Evolutionary conservation across 1,140 invertebrate genomes (phyloP).

Genomic region (Ceratina calcarata): DNA sequence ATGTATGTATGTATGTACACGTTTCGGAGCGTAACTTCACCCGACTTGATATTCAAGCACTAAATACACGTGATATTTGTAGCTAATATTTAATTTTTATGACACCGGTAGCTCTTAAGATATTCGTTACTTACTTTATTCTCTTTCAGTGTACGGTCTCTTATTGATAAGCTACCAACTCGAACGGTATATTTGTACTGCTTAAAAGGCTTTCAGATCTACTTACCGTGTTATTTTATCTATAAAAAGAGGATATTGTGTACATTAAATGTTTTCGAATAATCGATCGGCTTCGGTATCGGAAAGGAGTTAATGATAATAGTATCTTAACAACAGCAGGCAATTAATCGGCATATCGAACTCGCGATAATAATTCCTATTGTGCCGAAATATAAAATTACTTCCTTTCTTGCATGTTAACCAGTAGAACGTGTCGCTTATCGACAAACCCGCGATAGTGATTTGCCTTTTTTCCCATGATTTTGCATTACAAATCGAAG

Average conservation of each 20-base stretch:
- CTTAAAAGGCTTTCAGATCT: neutral
- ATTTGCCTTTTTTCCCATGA: neutral
- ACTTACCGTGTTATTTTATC: neutral
- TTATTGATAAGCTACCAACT: neutral
- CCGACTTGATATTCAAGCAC: neutral
- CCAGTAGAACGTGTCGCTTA: too few species aligned
- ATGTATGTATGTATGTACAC: neutral
- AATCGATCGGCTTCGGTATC: neutral
- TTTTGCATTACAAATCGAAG: neutral
- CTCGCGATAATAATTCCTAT: neutral
- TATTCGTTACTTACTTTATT: slow-evolving; percentile 1
- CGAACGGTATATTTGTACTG: too few species aligned
- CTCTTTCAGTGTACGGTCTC: neutral
- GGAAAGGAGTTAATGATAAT: neutral
- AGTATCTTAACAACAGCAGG: neutral
- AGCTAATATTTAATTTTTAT: neutral
- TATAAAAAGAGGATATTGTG: neutral
- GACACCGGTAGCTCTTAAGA: neutral
- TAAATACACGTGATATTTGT: neutral
- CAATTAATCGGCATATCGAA: neutral
- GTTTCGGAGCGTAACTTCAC: neutral
- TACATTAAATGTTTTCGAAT: neutral
- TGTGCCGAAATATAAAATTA: neutral
- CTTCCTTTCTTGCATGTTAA: neutral
- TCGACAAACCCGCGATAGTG: neutral